These are phyloP conservation scores for Hetaerina titia DNA, from an alignment of 2,888 invertebrate species.

Conservation along the genomic window DNA sequence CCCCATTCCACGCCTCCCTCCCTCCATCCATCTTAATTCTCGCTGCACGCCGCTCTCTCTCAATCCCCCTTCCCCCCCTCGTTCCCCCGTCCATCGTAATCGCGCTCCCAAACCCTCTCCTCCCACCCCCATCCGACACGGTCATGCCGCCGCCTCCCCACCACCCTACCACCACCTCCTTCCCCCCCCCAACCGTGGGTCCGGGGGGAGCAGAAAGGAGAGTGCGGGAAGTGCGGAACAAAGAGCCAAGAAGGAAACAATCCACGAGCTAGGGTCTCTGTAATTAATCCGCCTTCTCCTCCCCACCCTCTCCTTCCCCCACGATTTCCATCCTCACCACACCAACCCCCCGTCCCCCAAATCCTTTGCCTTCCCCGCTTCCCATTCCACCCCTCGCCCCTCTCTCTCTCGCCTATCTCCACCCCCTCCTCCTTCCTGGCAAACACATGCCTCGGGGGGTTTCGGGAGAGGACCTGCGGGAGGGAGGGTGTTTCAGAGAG, in stretches of 20 bases:
- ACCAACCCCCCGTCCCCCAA: no score
- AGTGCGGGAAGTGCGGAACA: constrained; percentile 50
- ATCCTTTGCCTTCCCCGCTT: background rate
- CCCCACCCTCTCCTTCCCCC: background rate
- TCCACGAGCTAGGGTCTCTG: constrained; percentile 47
- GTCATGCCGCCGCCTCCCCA: background rate
- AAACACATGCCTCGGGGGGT: constrained; percentile 34
- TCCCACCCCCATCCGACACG: background rate
- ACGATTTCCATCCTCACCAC: background rate
- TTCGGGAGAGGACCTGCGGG: background rate
- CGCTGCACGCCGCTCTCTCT: background rate
- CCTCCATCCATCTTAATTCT: background rate
- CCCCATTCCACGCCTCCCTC: background rate
- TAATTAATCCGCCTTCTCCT: constrained; percentile 57
- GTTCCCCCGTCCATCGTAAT: background rate
- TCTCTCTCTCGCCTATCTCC: background rate
- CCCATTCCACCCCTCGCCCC: background rate
- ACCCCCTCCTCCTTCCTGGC: background rate
- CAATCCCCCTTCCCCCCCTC: background rate
- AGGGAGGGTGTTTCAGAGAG: background rate
- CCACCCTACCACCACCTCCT: background rate
- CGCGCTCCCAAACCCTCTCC: background rate
- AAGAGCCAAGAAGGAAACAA: constrained; percentile 66
- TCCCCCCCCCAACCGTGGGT: background rate
- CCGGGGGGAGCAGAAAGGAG: background rate